phyloP scores from a whole-genome alignment of 2,888 invertebrate species.

The Odontocolon sp. region DNA sequence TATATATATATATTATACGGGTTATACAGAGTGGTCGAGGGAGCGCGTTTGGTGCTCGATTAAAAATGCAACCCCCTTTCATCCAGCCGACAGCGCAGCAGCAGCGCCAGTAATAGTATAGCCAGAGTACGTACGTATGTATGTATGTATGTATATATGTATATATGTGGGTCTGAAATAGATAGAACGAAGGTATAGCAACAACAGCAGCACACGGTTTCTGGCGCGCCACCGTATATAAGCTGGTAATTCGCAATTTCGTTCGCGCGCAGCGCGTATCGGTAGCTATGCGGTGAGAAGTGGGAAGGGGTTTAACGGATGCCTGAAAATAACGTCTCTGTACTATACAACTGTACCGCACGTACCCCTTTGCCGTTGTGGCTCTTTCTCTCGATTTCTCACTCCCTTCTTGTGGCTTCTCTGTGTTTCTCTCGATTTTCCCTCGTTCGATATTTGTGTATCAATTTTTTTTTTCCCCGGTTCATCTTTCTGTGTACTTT shows the following conservation, averaged over 20 bases:
- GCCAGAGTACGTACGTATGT: too few relatives aligned
- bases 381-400: conserved; percentile 13
- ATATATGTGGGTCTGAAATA: too few relatives aligned
- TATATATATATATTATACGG: not conserved
- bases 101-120: not conserved
- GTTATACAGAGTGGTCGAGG: conserved; percentile 18
- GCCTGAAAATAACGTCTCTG: conserved; percentile 51
- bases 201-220: conserved; percentile 23
- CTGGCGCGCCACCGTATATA: conserved; percentile 47
- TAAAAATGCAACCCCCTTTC: conserved; percentile 54
- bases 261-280: conserved; percentile 41
- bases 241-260: conserved; percentile 58
- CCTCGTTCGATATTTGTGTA: not conserved
- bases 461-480: not conserved
- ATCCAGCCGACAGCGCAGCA: conserved; percentile 21
- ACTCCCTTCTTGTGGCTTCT: not conserved
- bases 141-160: too few relatives aligned
- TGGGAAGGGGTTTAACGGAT: conserved; percentile 42
- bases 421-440: not conserved
- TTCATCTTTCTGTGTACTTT: not conserved
- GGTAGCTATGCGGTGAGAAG: conserved; percentile 29
- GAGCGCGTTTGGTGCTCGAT: conserved; percentile 45
- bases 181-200: not conserved
- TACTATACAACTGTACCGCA: not conserved
- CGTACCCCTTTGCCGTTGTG: not conserved